Base-by-base conservation (phyloP, 2,113 vertebrate genomes). In the Semicossyphus pulcher region DNA sequence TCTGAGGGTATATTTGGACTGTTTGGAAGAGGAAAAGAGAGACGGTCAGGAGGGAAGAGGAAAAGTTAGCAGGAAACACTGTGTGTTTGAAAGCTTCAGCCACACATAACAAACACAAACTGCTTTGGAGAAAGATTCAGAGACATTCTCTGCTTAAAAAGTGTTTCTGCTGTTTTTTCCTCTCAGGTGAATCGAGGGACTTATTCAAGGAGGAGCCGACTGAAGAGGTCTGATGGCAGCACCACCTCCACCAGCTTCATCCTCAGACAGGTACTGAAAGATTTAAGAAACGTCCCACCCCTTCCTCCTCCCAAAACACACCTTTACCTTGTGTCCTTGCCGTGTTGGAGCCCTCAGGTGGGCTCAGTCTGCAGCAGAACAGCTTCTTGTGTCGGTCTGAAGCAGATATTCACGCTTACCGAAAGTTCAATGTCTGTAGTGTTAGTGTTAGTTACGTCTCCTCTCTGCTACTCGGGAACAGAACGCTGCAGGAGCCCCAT, bases 241-340 rank as follows among this genome's bases (percentile, higher is more conserved):
- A 97, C 96, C 68, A 96, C 96, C 47, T 96, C 96, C 67, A 97
- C 96, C 87, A 96, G 95, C 85, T 97, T 97, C 92, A 97, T 97
- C 89, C 95, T 97, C 81, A 93, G 96, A 93, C 96, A 97, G 95
- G 96, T 96, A 70, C 28, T 4, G 10, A n/a, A n/a, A n/a, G n/a
- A n/a, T n/a, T n/a, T n/a, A n/a, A n/a, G n/a, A n/a, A n/a, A n/a
- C n/a, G n/a, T n/a, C n/a, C n/a, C n/a, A n/a, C n/a, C n/a, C n/a
- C n/a, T n/a, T n/a, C n/a, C n/a, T n/a, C n/a, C n/a, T n/a, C n/a
- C n/a, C n/a, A n/a, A n/a, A 14, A 44, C 18, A 44, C 41, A 20
- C 41, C n/a, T n/a, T n/a, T n/a, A n/a, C n/a, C n/a, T n/a, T n/a
- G n/a, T n/a, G n/a, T n/a, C n/a, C n/a, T n/a, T n/a, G n/a, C n/a